phyloP scores from a whole-genome alignment of 2,888 invertebrate genomes.

The Tenthredo mesomela region DNA sequence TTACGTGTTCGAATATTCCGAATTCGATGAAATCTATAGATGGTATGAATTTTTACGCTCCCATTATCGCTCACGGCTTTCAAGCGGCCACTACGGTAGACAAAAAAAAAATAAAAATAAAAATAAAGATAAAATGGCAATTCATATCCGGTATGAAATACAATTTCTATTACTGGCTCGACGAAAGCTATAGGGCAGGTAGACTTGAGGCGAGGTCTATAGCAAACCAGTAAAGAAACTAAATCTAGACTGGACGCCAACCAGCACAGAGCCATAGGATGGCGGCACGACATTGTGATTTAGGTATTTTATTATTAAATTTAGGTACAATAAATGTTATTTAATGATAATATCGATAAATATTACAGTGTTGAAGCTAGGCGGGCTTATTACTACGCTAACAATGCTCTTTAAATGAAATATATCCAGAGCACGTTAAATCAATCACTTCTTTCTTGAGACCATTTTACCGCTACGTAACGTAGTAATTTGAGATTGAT shows the following conservation, averaged over 20 bases:
- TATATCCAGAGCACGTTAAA: not conserved
- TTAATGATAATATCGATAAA: conserved; percentile 72
- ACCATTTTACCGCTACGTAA: not conserved
- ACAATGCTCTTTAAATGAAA: conserved; percentile 27
- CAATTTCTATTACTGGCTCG: conserved; percentile 42
- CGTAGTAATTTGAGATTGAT: not conserved
- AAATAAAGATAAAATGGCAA: not conserved
- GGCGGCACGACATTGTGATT: conserved; percentile 73
- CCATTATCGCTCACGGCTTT: not conserved
- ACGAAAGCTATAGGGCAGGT: not conserved
- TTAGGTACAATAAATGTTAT: conserved; percentile 74
- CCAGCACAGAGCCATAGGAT: conserved; percentile 58
- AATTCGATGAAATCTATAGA: not conserved
- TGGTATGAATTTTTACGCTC: not conserved
- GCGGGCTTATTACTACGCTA: conserved; percentile 57
- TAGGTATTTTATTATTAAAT: conserved; percentile 75
- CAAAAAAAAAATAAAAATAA: not conserved
- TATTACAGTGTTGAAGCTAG: conserved; percentile 68
- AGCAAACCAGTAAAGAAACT: conserved; percentile 1
- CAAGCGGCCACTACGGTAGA: not conserved
- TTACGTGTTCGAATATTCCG: not conserved
- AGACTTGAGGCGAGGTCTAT: not conserved
- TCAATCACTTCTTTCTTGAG: not conserved
- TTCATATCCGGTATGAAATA: conserved; percentile 35
- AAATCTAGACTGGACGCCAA: conserved; percentile 46